Evolutionary conservation across 2,797 vertebrate species (phyloP).

Genomic region (Echeneis naucrates): DNA sequence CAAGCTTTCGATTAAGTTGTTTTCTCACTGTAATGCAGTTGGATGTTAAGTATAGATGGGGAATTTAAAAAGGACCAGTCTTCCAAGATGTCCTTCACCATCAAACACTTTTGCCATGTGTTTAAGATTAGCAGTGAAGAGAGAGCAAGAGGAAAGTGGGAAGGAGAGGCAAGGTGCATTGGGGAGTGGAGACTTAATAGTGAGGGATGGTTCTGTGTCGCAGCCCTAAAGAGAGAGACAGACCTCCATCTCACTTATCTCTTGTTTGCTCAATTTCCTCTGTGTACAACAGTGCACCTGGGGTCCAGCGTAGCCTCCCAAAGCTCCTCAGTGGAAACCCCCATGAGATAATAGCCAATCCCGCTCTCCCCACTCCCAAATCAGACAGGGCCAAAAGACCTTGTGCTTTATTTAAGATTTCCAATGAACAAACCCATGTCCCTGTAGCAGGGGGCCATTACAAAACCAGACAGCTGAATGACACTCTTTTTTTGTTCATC

Average conservation of each 20-base stretch:
- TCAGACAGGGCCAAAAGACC: slow-evolving; percentile 76
- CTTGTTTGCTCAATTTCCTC: slow-evolving; percentile 86
- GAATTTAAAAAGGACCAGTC: slow-evolving; percentile 16
- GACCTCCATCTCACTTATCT: slow-evolving; percentile 85
- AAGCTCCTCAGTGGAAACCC: slow-evolving; percentile 50
- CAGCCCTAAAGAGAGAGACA: slow-evolving; percentile 73
- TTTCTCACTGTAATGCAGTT: slow-evolving; percentile 38
- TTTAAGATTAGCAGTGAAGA: slow-evolving; percentile 48
- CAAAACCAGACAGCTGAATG: slow-evolving; percentile 70
- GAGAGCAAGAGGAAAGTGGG: not conserved
- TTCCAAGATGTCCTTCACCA: slow-evolving; percentile 40
- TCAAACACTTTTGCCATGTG: slow-evolving; percentile 44
- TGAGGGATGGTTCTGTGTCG: slow-evolving; percentile 70
- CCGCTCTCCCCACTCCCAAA: slow-evolving; percentile 63
- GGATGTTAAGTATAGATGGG: slow-evolving; percentile 36
- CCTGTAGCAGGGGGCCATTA: slow-evolving; percentile 68
- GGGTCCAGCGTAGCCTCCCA: slow-evolving; percentile 71
- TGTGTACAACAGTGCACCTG: slow-evolving; percentile 80
- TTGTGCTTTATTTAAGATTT: slow-evolving; percentile 80
- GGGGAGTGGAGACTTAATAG: slow-evolving; percentile 73
- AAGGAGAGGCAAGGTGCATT: slow-evolving; percentile 28
- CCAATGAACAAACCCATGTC: slow-evolving; percentile 77
- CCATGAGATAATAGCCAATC: slow-evolving; percentile 78
- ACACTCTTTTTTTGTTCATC: slow-evolving; percentile 56
- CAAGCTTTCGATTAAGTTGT: slow-evolving; percentile 60